A percentile compares a stretch with the other conserved stretches of the same genome.
phyloP scores from a whole-genome alignment of 2,888 invertebrate genomes.

The Trichogramma dendrolimi region DNA sequence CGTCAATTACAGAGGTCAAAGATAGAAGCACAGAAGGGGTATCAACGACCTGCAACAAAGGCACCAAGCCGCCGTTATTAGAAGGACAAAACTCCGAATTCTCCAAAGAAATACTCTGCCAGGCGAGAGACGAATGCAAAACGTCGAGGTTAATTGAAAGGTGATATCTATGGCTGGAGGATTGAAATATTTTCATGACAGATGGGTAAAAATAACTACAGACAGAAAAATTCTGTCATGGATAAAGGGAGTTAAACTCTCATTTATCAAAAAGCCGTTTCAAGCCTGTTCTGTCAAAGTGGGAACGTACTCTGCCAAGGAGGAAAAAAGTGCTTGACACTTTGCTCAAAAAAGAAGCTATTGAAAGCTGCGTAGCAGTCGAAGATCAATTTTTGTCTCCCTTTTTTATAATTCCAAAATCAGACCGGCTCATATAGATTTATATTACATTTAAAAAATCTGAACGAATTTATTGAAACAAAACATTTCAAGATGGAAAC shows the following conservation, averaged over 20 bases:
- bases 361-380: not conserved
- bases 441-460: slow-evolving; percentile 28
- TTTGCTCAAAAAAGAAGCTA: slow-evolving; percentile 1
- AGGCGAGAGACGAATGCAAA: too few relatives aligned
- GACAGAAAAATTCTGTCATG: slow-evolving; percentile 25
- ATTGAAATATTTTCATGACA: slow-evolving; percentile 6
- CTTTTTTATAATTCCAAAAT: slow-evolving; percentile 15
- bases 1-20: too few relatives aligned
- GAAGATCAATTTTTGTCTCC: slow-evolving; percentile 20
- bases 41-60: too few relatives aligned
- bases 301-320: not conserved
- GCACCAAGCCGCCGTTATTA: too few relatives aligned
- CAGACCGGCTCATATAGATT: slow-evolving; percentile 17
- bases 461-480: slow-evolving; percentile 26
- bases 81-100: too few relatives aligned
- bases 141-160: too few relatives aligned
- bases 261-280: not conserved
- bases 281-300: not conserved
- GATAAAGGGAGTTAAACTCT: slow-evolving; percentile 13
- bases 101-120: too few relatives aligned
- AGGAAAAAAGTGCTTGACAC: not conserved
- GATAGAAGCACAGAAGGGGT: too few relatives aligned
- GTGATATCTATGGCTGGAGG: slow-evolving; percentile 25
- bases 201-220: slow-evolving; percentile 17
- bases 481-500: slow-evolving; percentile 31